phyloP scores from a whole-genome alignment of 2,888 invertebrate genomes.

The Melinaea menophilus region DNA sequence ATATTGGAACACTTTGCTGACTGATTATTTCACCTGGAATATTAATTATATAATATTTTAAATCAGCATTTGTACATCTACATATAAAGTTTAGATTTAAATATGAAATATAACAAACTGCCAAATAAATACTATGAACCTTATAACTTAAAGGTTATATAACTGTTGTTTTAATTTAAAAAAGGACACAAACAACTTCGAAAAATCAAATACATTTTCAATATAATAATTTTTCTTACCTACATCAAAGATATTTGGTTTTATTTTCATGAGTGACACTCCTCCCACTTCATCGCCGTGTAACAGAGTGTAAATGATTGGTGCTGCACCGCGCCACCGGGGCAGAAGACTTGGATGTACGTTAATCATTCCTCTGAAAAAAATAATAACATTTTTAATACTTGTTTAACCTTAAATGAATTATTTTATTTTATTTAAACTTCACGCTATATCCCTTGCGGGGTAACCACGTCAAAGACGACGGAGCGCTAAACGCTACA shows the following conservation, averaged over 20 bases:
- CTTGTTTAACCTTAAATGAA: not conserved
- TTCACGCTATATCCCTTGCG: too few relatives aligned
- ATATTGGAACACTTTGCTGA: constrained; percentile 77
- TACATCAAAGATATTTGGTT: constrained; percentile 88
- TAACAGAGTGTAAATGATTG: constrained; percentile 90
- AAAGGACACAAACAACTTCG: too few relatives aligned
- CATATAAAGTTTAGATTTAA: too few relatives aligned
- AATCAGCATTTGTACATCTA: constrained; percentile 7
- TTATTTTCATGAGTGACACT: constrained; percentile 91
- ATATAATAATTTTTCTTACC: constrained; percentile 66
- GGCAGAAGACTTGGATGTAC: constrained; percentile 96
- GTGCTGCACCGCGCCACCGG: constrained; percentile 95
- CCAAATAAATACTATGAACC: too few relatives aligned
- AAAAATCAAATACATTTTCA: too few relatives aligned
- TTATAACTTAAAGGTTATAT: too few relatives aligned
- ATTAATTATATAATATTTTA: constrained; percentile 14
- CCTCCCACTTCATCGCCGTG: constrained; percentile 90
- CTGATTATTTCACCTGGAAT: constrained; percentile 78
- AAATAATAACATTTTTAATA: not conserved
- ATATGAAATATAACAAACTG: too few relatives aligned
- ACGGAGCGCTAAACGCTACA: too few relatives aligned
- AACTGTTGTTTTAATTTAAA: too few relatives aligned
- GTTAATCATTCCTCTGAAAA: constrained; percentile 91
- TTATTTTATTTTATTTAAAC: too few relatives aligned
- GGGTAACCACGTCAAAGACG: too few relatives aligned